phyloP scores from a whole-genome alignment of 1,140 invertebrate species.

The Euura lappo region DNA sequence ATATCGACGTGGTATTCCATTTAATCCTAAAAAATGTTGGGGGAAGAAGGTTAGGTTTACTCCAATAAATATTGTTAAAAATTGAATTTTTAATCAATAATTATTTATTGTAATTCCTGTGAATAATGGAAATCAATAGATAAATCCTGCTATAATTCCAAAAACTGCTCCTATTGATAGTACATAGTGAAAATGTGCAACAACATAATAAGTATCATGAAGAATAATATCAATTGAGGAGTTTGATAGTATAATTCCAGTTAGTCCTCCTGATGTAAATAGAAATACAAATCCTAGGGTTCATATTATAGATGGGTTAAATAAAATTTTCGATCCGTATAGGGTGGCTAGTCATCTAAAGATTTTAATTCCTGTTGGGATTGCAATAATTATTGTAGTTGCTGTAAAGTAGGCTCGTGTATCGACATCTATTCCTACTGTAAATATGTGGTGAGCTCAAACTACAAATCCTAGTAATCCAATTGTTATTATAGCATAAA shows the following conservation, averaged over 20 bases:
- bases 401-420: constrained; percentile 59
- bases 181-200: constrained; percentile 67
- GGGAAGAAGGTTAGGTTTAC: constrained; percentile 37
- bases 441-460: constrained; percentile 77
- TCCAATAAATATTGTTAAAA: constrained; percentile 40
- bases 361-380: constrained; percentile 72
- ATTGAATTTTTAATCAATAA: no score
- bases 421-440: constrained; percentile 75
- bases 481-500: constrained; percentile 71
- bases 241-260: constrained; percentile 72
- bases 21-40: constrained; percentile 70
- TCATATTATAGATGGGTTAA: constrained; percentile 65
- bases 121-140: constrained; percentile 51
- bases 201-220: constrained; percentile 71
- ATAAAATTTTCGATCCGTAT: constrained; percentile 62
- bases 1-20: constrained; percentile 73
- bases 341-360: constrained; percentile 70
- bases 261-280: constrained; percentile 70
- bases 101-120: no score
- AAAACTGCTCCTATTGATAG: constrained; percentile 42
- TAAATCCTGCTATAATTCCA: constrained; percentile 52
- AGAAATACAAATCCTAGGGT: constrained; percentile 75
- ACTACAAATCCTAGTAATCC: constrained; percentile 72
- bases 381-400: constrained; percentile 71
- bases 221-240: constrained; percentile 67